A percentile compares a stretch with the other conserved stretches of the same genome.
Evolutionary conservation across 23 tunicate genomes (phyloP).

Genomic region (Ciona savignyi): DNA sequence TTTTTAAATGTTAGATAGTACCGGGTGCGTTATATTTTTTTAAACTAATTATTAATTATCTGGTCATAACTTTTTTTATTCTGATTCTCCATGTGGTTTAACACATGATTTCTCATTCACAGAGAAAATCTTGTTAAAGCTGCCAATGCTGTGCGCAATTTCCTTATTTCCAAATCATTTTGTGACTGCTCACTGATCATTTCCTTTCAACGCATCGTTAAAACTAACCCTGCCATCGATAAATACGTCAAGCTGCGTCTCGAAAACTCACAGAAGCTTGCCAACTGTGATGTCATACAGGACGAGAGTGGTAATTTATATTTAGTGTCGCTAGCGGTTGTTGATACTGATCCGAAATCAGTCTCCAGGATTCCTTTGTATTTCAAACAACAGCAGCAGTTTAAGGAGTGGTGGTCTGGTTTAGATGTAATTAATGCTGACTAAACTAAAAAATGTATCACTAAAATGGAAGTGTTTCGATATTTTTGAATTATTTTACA

Average conservation of each 20-base stretch:
- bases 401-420: slow-evolving; percentile 34
- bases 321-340: slow-evolving; percentile 54
- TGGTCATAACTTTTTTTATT: no score
- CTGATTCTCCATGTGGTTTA: neutral
- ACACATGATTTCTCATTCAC: neutral
- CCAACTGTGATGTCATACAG: slow-evolving; percentile 9
- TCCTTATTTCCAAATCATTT: neutral
- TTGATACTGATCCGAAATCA: slow-evolving; percentile 78
- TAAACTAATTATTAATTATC: no score
- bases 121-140: neutral
- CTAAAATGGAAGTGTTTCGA: no score
- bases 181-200: neutral
- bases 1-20: no score
- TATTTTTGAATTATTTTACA: no score
- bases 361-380: slow-evolving; percentile 37
- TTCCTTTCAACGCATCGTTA: neutral
- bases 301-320: slow-evolving; percentile 14
- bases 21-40: no score
- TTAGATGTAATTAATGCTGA: neutral
- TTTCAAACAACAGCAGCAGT: slow-evolving; percentile 5
- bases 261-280: neutral
- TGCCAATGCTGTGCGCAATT: neutral
- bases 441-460: no score
- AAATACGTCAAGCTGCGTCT: neutral
- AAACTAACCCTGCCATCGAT: neutral